Percentiles rank a stretch among this genome's conserved stretches.
Conservation (phyloP, 2,113 vertebrate genomes). For the Zosterops borbonicus region DNA sequence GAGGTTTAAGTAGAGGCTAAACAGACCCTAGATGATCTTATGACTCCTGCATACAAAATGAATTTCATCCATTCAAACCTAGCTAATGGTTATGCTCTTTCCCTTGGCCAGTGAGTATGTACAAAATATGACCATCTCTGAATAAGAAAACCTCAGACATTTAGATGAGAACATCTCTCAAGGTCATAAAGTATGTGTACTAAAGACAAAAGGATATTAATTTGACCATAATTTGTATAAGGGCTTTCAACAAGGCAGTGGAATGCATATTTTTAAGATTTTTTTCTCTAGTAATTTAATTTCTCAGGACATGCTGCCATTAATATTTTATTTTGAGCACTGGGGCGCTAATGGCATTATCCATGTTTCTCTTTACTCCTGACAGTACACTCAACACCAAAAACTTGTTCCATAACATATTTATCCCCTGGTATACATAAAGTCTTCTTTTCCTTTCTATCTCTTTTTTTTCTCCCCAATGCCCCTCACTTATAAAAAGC, state of each 20-base stretch:
- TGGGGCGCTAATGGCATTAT: constrained; percentile 15
- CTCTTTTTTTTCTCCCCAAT: not conserved
- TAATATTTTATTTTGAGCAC: constrained; percentile 59
- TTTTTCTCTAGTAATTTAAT: constrained; percentile 44
- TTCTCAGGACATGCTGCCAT: constrained; percentile 44
- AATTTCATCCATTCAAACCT: not conserved
- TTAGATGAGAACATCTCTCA: not conserved
- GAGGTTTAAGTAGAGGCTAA: not conserved
- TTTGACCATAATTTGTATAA: constrained; percentile 40
- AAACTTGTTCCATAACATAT: constrained; percentile 11
- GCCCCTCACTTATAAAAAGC: not conserved
- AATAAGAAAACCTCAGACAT: not conserved
- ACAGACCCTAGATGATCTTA: not conserved
- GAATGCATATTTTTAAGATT: constrained; percentile 4
- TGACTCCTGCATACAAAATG: not conserved
- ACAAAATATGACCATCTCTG: not conserved
- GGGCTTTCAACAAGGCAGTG: not conserved
- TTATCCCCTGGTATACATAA: constrained; percentile 9
- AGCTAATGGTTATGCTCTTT: not conserved
- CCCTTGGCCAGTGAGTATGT: not conserved
- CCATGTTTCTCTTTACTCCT: constrained; percentile 11
- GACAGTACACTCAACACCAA: not conserved
- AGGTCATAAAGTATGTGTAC: constrained; percentile 29
- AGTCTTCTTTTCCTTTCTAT: not conserved
- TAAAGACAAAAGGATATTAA: constrained; percentile 26